Base-by-base conservation (phyloP, 1,140 invertebrate genomes). In the Daktulosphaira vitifoliae region DNA sequence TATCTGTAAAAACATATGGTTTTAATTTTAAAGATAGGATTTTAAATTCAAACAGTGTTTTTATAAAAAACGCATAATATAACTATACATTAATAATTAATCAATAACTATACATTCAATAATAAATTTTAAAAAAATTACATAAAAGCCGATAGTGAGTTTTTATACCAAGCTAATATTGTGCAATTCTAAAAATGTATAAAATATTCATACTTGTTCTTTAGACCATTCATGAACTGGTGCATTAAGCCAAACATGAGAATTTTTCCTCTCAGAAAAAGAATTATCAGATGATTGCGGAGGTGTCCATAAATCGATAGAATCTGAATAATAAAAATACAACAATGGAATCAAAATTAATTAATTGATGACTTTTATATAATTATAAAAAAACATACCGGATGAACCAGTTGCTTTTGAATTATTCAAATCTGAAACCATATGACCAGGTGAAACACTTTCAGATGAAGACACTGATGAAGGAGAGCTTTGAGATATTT, bases 191-290 rank as follows among this genome's bases (percentile, higher is more conserved):
- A n/a, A n/a, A n/a, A n/a, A n/a, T n/a, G n/a, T n/a, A n/a, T n/a
- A n/a, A n/a, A 33, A 33, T 33, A 7, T 23, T 51, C 72, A 74
- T 73, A 89, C 89, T 80, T 92, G 88, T 73, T 92, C 88, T 74
- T 88, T 88, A 68, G 81, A 88, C 90, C 90, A 95, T 70, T 91
- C 88, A 22, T 81, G 79, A 51, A 92, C 84, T 5, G 86, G 83
- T 18, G 80, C 80, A 48, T 79, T 81, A 69, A 87, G 84, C 80
- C 84, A 87, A 66, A 84, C 81, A 65, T 84, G 80, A n/a, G 78
- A 75, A 46, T 71, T 76, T 72, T 82, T 78, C 74, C 84, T 82
- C 74, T 83, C 79, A 75, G 66, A 18, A 29, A 26, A 52, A 25
- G 66, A 65, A 51, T 65, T 74, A 52, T 78, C 77, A 64, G 73